Conservation (phyloP, 2,113 vertebrate genomes). For the Craseonycteris thonglongyai region DNA sequence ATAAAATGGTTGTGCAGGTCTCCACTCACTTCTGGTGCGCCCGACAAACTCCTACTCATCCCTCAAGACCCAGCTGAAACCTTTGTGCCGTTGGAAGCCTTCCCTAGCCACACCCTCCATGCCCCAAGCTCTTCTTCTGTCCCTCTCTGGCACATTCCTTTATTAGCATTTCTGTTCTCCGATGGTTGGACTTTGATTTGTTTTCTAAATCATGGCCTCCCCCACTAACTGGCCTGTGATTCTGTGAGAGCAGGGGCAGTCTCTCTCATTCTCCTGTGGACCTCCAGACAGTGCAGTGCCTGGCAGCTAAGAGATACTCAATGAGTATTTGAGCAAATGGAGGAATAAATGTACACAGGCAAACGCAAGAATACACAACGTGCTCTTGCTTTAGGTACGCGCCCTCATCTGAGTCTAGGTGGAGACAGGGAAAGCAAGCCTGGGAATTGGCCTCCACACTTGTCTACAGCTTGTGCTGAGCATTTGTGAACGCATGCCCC, state of each 20-base stretch:
- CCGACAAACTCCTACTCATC: no score
- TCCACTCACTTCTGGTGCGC: not conserved
- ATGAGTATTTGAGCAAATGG: not conserved
- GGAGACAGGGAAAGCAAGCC: not conserved
- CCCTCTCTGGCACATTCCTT: not conserved
- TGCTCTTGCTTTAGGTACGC: not conserved
- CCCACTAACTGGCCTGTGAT: not conserved
- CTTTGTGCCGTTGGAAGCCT: not conserved
- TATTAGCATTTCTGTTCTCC: not conserved
- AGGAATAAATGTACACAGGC: not conserved
- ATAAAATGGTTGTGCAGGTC: no score
- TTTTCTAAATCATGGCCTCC: not conserved
- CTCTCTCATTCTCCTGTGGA: not conserved
- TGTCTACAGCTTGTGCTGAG: not conserved
- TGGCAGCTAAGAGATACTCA: not conserved
- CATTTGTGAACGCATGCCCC: not conserved
- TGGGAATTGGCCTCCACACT: not conserved
- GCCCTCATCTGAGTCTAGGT: not conserved
- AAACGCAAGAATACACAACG: not conserved
- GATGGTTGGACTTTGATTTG: not conserved
- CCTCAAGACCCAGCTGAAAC: no score
- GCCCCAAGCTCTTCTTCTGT: no score
- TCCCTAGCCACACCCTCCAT: not conserved
- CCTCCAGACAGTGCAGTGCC: not conserved
- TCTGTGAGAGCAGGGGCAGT: not conserved